Evolutionary conservation across 2,888 invertebrate genomes (phyloP).

Genomic region (Pachycephus smyrnensis): DNA sequence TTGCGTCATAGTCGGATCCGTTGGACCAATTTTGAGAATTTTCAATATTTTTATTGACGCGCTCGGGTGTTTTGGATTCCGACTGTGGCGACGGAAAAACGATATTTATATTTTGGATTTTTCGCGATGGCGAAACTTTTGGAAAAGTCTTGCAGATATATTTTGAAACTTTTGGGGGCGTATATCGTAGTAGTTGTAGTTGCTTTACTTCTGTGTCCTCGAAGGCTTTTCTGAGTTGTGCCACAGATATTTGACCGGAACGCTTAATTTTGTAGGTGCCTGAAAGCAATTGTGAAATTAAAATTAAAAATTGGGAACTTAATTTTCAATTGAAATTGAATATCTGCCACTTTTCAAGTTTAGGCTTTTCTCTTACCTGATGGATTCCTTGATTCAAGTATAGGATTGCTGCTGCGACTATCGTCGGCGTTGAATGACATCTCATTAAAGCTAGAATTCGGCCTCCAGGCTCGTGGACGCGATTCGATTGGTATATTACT

Average conservation of each 20-base stretch:
- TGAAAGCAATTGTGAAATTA: not conserved
- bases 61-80: not conserved
- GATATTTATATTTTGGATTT: constrained; percentile 51
- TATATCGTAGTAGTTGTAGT: not conserved
- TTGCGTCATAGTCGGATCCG: not conserved
- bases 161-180: not conserved
- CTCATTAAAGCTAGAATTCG: not conserved
- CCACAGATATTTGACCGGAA: not conserved
- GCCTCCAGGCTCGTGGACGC: constrained; percentile 46
- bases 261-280: not conserved
- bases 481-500: constrained; percentile 40
- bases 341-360: not conserved
- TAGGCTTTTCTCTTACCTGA: constrained; percentile 22
- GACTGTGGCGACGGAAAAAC: constrained; percentile 28
- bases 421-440: not conserved
- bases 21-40: constrained; percentile 17
- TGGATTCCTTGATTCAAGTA: constrained; percentile 5
- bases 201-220: not conserved
- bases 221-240: not conserved
- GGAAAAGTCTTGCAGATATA: constrained; percentile 47
- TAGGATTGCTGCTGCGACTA: constrained; percentile 7
- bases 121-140: constrained; percentile 47
- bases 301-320: not conserved
- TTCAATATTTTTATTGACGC: not conserved
- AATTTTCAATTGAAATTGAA: not conserved